Conservation (phyloP, 2,888 invertebrate genomes). For the Octonoba sinensis region DNA sequence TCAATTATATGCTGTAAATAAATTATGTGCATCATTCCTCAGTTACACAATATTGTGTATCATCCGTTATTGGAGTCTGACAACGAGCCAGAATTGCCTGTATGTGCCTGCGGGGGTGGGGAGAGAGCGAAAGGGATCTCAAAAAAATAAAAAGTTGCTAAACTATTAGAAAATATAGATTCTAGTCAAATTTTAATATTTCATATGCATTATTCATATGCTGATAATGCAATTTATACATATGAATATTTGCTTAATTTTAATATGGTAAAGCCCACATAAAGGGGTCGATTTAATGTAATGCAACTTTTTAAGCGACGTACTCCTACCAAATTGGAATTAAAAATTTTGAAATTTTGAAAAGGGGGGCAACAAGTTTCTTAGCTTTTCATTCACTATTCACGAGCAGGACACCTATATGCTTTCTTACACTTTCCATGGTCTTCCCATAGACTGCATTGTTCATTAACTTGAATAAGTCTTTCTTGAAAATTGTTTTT, state of each 20-base stretch:
- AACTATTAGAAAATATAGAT: no score
- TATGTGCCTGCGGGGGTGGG: no score
- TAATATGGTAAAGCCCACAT: constrained; percentile 66
- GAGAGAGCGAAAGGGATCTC: no score
- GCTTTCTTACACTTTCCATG: constrained; percentile 71
- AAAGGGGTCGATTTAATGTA: constrained; percentile 65
- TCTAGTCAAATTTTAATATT: no score
- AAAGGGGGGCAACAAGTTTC: constrained; percentile 54
- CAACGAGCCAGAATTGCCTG: no score
- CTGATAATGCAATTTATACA: constrained; percentile 66
- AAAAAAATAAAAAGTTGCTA: no score
- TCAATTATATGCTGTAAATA: no score
- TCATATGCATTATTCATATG: no score
- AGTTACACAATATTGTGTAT: no score
- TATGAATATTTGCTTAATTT: constrained; percentile 68
- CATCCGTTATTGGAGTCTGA: no score
- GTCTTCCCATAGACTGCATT: constrained; percentile 71
- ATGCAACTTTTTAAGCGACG: constrained; percentile 4
- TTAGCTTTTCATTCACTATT: constrained; percentile 26
- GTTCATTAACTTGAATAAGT: constrained; percentile 71
- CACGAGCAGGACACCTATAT: constrained; percentile 68
- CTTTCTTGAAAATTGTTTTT: constrained; percentile 69
- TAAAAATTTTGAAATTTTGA: constrained; percentile 67
- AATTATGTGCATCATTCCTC: no score
- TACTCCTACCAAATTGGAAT: constrained; percentile 13